A percentile compares a stretch with the other conserved stretches of the same genome.
Evolutionary conservation across 2,888 invertebrate species (phyloP).

Genomic region (Platypus cylindrus): DNA sequence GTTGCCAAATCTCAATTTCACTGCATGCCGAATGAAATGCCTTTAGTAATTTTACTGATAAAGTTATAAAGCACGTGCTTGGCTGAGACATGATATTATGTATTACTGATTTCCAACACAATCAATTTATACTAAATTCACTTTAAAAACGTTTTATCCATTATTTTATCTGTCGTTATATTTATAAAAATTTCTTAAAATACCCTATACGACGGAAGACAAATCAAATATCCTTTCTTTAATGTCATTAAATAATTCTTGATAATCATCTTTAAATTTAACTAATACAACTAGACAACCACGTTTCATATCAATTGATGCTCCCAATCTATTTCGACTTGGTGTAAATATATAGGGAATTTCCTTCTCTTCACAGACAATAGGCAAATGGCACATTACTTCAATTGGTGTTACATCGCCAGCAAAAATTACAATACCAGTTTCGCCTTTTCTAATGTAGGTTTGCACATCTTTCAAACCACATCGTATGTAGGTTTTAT

Average conservation of each 20-base stretch:
- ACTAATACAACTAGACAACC: conserved; percentile 82
- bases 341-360: conserved; percentile 89
- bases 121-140: too few relatives aligned
- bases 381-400: conserved; percentile 93
- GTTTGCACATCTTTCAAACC: conserved; percentile 92
- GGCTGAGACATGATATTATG: too few relatives aligned
- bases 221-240: too few relatives aligned
- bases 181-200: too few relatives aligned
- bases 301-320: conserved; percentile 80
- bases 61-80: too few relatives aligned
- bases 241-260: conserved; percentile 75
- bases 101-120: too few relatives aligned
- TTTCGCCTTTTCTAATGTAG: conserved; percentile 80
- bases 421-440: conserved; percentile 81
- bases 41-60: too few relatives aligned
- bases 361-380: conserved; percentile 86
- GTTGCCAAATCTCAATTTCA: too few relatives aligned
- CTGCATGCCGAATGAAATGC: too few relatives aligned
- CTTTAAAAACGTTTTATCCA: too few relatives aligned
- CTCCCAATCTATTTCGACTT: conserved; percentile 76
- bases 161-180: too few relatives aligned
- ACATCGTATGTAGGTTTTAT: conserved; percentile 67
- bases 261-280: conserved; percentile 70
- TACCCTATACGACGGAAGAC: too few relatives aligned
- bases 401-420: conserved; percentile 95